Base-by-base conservation (phyloP, 1,140 invertebrate species). In the Drosophila mayri region DNA sequence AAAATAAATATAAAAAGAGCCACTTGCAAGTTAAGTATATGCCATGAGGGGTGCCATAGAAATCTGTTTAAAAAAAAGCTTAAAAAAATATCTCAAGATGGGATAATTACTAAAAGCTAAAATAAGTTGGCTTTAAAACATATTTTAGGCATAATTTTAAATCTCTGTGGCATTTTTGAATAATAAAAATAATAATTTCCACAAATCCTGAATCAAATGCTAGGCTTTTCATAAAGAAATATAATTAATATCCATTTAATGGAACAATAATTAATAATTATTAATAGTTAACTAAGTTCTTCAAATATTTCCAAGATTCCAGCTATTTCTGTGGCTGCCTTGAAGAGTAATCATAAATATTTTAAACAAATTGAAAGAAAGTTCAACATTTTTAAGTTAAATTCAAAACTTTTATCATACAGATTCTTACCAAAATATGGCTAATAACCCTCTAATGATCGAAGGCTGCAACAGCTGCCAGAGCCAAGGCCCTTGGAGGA, bases 401-500 rank as follows among this genome's bases (percentile, higher is more conserved):
- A 11, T 11, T 22, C 2, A 0, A 5, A 2, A 10, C 25, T 11
- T 7, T 37, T 10, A 4, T 2, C 35, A 4, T 4, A 14, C 3
- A 7, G 1, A 8, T n/a, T 25, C 6, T n/a, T 38, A 37, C n/a
- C 50, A 28, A 50, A 28, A n/a, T n/a, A n/a, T 30, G 18, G 50
- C 74, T 47, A 61, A 35, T 47, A 41, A 38, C 16, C 41, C 43
- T 68, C 58, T 78, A 76, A 78, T 40, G 32, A 43, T 30, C n/a
- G 20, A 11, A 25, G 37, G 9, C 35, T 11, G 46, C n/a, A 52
- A 52, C 41, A 67, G 54, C 54, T 68, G 65, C 9, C 35, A 14
- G 28, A 25, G 14, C 30, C 35, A 30, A 16, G 43, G 68, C 68
- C 68, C 70, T 73, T 73, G 52, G 70, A 72, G 66, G 47, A 38